These are phyloP conservation scores for Perognathus longimembris DNA, from an alignment of 2,113 vertebrate species.

Conservation along the genomic window DNA sequence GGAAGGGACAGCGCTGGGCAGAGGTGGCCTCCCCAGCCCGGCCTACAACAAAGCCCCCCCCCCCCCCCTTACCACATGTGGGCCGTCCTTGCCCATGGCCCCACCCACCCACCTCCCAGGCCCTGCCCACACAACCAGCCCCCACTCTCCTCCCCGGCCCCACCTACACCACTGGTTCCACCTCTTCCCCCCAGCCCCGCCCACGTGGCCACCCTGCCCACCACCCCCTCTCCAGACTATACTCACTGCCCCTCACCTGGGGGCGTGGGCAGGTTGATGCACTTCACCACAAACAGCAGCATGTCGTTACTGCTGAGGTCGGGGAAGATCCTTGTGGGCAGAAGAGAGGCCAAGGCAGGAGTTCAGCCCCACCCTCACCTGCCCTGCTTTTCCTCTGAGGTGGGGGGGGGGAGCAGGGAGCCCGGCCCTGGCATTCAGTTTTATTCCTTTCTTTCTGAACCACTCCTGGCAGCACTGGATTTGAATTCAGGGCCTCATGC, in stretches of 20 bases:
- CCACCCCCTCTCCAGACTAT: too few relatives aligned
- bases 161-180: too few relatives aligned
- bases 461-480: background rate
- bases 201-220: too few relatives aligned
- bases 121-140: too few relatives aligned
- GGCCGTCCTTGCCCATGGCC: too few relatives aligned
- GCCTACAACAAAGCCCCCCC: too few relatives aligned
- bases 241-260: slow-evolving; percentile 85
- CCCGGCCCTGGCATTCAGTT: too few relatives aligned
- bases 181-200: too few relatives aligned
- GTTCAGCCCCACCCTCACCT: background rate
- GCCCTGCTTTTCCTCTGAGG: background rate
- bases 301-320: slow-evolving; percentile 91
- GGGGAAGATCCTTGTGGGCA: slow-evolving; percentile 85
- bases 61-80: too few relatives aligned
- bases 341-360: background rate
- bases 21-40: background rate
- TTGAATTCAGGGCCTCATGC: background rate
- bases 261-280: slow-evolving; percentile 90
- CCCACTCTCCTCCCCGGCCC: too few relatives aligned
- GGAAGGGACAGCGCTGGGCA: slow-evolving; percentile 1
- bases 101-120: too few relatives aligned
- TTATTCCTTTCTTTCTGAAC: background rate
- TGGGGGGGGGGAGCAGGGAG: background rate
- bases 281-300: slow-evolving; percentile 90